Base-by-base conservation (phyloP, 2,113 vertebrate genomes). In the Lathamus discolor region DNA sequence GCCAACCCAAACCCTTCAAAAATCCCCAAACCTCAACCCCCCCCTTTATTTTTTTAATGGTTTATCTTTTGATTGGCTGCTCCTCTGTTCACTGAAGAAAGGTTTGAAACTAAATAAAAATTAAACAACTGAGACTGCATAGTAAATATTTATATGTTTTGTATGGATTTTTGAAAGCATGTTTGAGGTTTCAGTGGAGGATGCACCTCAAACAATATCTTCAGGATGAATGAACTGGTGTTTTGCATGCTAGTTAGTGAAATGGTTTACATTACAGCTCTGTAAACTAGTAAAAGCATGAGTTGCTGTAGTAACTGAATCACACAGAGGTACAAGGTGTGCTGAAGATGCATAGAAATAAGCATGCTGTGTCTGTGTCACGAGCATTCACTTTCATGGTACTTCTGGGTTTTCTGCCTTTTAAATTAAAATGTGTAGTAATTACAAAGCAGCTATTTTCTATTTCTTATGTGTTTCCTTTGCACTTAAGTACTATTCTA, bases 261-360 rank as follows among this genome's bases (percentile, higher is more conserved):
- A 87, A 62, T n/a, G 43, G 63, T 62, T 95, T 75, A 24, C 12
- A 11, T 75, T 89, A 31, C 54, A 76, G 43, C 85, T 96, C 59
- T 80, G 78, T 90, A 83, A 91, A 91, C 75, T 94, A 49, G 39
- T 93, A 90, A 94, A 91, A 76, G 90, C 76, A 68, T 86, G 70
- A 95, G 74, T 49, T 95, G 80, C 85, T 95, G 54, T 68, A 92
- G 83, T 90, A 90, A 72, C 69, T 97, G 89, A 90, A 88, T 91
- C 84, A 44, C 25, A 57, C 63, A 90, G 68, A 52, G 88, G 44
- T 8, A 13, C 31, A 88, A 18, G 79, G 44, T 96, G 28, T 95
- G 74, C 78, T 79, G 62, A 61, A 89, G 12, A 31, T 48, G 27
- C 2, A 12, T 70, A 77, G 59, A 85, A 87, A 33, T 57, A 90